Evolutionary conservation across 2,113 vertebrate genomes (phyloP).

Genomic region (Bubo bubo): DNA sequence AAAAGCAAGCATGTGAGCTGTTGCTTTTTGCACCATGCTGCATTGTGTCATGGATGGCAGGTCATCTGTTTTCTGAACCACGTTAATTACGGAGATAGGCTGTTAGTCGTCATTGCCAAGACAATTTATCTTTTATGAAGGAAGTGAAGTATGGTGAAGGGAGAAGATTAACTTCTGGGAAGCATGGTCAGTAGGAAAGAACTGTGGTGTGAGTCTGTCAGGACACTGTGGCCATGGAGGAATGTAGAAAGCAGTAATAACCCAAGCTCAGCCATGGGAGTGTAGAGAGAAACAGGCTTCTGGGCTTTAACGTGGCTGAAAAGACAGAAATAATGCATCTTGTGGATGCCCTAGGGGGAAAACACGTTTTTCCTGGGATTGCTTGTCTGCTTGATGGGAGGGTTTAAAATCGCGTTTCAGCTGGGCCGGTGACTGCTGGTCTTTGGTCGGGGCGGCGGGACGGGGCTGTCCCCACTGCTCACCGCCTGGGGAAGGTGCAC

Average conservation of each 20-base stretch:
- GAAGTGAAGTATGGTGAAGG: background rate
- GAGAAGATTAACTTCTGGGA: background rate
- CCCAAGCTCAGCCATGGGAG: background rate
- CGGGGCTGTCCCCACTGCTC: background rate
- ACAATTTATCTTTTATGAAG: background rate
- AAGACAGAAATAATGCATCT: background rate
- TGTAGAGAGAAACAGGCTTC: background rate
- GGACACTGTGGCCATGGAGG: background rate
- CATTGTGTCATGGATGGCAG: background rate
- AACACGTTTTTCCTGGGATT: background rate
- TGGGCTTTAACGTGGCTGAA: background rate
- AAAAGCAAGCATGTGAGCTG: background rate
- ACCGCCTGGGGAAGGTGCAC: fast-evolving
- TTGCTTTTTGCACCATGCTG: background rate
- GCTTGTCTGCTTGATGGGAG: background rate
- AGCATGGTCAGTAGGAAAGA: background rate
- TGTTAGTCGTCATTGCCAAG: background rate
- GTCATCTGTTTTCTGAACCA: background rate
- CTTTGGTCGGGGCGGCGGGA: background rate
- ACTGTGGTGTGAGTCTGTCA: background rate
- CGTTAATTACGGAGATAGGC: background rate
- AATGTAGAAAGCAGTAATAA: background rate
- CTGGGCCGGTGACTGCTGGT: background rate
- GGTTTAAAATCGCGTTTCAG: background rate
- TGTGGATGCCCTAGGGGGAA: background rate